Evolutionary conservation across 2,113 vertebrate genomes (phyloP).

Genomic region (Apteryx owenii): DNA sequence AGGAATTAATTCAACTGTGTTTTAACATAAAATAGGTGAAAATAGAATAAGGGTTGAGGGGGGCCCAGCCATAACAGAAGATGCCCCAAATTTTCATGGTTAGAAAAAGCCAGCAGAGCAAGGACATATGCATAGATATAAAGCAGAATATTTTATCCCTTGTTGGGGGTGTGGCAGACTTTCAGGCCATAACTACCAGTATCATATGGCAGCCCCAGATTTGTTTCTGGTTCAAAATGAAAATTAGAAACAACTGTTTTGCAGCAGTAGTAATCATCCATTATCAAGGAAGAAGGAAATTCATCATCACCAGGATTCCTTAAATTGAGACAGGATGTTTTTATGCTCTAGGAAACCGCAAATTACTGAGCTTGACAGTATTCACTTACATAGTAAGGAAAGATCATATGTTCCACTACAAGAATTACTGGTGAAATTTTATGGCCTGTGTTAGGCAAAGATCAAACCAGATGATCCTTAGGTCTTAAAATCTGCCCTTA

Average conservation of each 20-base stretch:
- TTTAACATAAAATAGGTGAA: conserved; percentile 14
- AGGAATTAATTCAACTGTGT: neutral
- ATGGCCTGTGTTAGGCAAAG: conserved; percentile 19
- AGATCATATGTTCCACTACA: conserved; percentile 8
- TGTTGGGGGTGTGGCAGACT: neutral
- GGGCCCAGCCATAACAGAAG: neutral
- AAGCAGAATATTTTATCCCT: neutral
- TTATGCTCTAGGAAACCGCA: conserved; percentile 15
- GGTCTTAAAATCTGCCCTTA: conserved; percentile 13
- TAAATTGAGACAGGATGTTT: conserved; percentile 53
- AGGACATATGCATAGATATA: neutral
- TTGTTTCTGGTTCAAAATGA: neutral
- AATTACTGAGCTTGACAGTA: conserved; percentile 14
- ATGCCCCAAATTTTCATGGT: neutral
- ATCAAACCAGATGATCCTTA: conserved; percentile 26
- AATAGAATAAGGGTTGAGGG: neutral
- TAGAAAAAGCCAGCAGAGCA: neutral
- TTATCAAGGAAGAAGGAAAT: conserved; percentile 30
- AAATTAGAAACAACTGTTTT: conserved; percentile 47
- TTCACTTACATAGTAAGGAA: conserved; percentile 16
- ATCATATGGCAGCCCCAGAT: neutral
- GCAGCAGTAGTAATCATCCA: neutral
- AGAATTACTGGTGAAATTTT: conserved; percentile 35
- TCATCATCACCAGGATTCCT: conserved; percentile 10
- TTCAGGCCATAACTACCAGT: neutral